Evolutionary conservation across 2,113 vertebrate genomes (phyloP).

Genomic region (Danionella cerebrum): DNA sequence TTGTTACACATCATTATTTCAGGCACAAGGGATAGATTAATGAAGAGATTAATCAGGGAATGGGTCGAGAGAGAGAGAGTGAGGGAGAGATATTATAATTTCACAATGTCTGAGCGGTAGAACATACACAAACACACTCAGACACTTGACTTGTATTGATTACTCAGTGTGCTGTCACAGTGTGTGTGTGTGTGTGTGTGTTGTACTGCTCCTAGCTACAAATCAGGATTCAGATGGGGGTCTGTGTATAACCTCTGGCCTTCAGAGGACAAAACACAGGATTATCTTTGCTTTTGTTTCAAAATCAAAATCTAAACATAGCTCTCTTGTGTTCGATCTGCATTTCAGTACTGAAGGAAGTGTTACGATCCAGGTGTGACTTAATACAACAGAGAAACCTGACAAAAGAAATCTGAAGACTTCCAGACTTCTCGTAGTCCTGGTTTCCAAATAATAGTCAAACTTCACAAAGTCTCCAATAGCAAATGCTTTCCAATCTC

Average conservation of each 20-base stretch:
- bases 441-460: too few species aligned
- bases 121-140: neutral
- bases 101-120: neutral
- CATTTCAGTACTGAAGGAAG: neutral
- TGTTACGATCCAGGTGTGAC: too few species aligned
- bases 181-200: neutral
- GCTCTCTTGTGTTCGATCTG: neutral
- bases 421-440: too few species aligned
- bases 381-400: too few species aligned
- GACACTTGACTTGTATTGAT: slow-evolving; percentile 10
- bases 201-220: slow-evolving; percentile 12
- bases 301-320: neutral
- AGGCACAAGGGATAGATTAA: slow-evolving; percentile 16
- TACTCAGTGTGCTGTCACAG: neutral
- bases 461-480: too few species aligned
- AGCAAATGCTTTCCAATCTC: too few species aligned
- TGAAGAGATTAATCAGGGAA: slow-evolving; percentile 17
- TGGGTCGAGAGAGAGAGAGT: neutral
- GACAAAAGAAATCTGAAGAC: too few species aligned
- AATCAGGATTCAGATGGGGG: slow-evolving; percentile 20
- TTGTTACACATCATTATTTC: slow-evolving; percentile 8
- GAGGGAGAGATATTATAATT: neutral
- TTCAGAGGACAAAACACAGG: slow-evolving; percentile 1
- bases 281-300: slow-evolving; percentile 7
- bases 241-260: slow-evolving; percentile 7